These are phyloP conservation scores for Misgurnus anguillicaudatus DNA, from an alignment of 2,113 vertebrate species.

Conservation along the genomic window DNA sequence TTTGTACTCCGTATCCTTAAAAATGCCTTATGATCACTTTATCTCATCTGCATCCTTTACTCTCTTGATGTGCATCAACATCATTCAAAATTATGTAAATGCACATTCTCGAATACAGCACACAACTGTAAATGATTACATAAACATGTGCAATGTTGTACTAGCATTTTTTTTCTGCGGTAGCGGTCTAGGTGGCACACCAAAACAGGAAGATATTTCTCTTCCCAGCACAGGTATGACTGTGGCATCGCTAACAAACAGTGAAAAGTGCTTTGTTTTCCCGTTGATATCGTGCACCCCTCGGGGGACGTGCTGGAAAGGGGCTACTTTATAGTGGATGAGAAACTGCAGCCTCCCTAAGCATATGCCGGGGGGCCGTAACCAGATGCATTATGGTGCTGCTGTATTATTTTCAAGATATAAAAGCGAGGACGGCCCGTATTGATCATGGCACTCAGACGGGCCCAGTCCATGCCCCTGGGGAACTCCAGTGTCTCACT, in stretches of 20 bases:
- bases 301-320: conserved; percentile 10
- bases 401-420: conserved; percentile 49
- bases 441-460: conserved; percentile 47
- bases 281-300: background rate
- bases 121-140: background rate
- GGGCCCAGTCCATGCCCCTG: background rate
- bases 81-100: too few species aligned
- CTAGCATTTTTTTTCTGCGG: background rate
- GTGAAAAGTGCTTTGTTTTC: conserved; percentile 31
- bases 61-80: too few species aligned
- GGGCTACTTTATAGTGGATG: conserved; percentile 24
- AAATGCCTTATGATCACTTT: too few species aligned
- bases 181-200: background rate
- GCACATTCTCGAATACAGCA: background rate
- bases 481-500: conserved; percentile 28
- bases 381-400: conserved; percentile 34
- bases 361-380: conserved; percentile 27
- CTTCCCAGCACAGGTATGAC: conserved; percentile 4
- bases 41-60: too few species aligned
- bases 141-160: background rate
- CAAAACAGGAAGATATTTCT: background rate
- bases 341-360: conserved; percentile 39
- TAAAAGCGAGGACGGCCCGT: conserved; percentile 33
- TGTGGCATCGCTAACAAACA: conserved; percentile 6
- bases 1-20: too few species aligned